Evolutionary conservation across 2,113 vertebrate species (phyloP), one percentile per base, ranked within the genome.

Genomic region (Anoura caudifer): DNA sequence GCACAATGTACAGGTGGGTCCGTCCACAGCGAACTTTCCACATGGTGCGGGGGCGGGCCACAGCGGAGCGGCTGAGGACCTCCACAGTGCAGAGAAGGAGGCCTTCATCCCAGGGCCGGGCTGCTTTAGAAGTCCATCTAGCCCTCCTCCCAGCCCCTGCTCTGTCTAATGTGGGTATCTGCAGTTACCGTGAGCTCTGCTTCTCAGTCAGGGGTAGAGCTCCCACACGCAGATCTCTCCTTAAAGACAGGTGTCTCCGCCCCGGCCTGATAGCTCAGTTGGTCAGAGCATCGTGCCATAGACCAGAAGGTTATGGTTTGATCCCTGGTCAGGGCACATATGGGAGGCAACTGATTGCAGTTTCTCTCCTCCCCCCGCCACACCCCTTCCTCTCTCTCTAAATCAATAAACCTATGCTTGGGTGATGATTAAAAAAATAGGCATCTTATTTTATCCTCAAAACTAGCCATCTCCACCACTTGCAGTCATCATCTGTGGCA

Each of bases 11-110:
- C 47, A 63, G 5, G 19, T 70, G 54, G 7, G 16, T 9, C 75
- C 73, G 16, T 81, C 47, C 41, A 45, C 1, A 36, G 43, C 83
- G 33, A 17, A 16, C 4, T 45, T 45, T 31, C 45, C 77, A 45
- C 1, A 7, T 17, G 16, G 26, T 36, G 26, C 19, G n/a, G 85
- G 20, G 5, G 28, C 6, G 17, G 0, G 5, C 10, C 65, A 41
- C 9, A 73, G 65, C 38, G 20, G 61, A 59, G 82, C 2, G 52
- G 63, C 45, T 38, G 50, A 50, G 38, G 22, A 56, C 15, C 33
- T 83, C 70, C 61, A 36, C 2, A 2, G 33, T 4, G 10, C 24
- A 52, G 41, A 70, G 36, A 73, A 61, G 45, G 65, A 12, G 2
- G 14, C 28, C 67, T 47, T 45, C 17, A 33, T 13, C 26, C 15